Base-by-base conservation (phyloP, 2,113 vertebrate genomes). In the Nycticorax nycticorax region DNA sequence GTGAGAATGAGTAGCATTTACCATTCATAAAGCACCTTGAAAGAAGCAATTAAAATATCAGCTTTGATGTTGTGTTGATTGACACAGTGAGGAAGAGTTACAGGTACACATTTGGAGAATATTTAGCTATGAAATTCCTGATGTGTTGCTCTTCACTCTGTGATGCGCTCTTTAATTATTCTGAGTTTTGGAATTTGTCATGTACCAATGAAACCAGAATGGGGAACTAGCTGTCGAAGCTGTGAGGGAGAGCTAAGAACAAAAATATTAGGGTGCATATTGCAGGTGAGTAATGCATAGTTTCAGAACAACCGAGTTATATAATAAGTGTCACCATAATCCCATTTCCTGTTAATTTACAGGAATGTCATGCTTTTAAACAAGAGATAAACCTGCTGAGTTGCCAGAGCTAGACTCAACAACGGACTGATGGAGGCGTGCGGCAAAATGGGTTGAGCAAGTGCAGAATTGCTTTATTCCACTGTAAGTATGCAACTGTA, bases 371-470 rank as follows among this genome's bases (percentile, higher is more conserved):
- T 91, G 87, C 81, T 85, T 86, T 69, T 96, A 84, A 88, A 62
- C 26, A 72, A 82, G 78, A 89, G 66, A 26, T 6, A 82, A 74
- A 79, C n/a, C n/a, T 89, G 57, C 47, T 76, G 67, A 62, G 37
- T 50, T 47, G 39, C 45, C 62, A 48, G 69, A 75, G 21, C 64
- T 67, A 64, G 60, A 59, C 64, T 21, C 35, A 72, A 1, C 57
- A 37, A 43, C 0, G 0, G 30, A 26, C 50, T 50, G 21, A 85
- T 85, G 93, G 77, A 85, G 30, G 4, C 26, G 50, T 85, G 67
- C 75, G 67, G 50, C 71, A 90, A 66, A 55, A 96, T 97, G 96
- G 92, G 95, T 92, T 97, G 90, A 97, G 35, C 69, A 56, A n/a
- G 78, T 71, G 59, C 47, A 23, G 45, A 77, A 45, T 50, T 66